Evolutionary conservation across 2,113 vertebrate genomes (phyloP).

Genomic region (Melanostigma gelatinosum): DNA sequence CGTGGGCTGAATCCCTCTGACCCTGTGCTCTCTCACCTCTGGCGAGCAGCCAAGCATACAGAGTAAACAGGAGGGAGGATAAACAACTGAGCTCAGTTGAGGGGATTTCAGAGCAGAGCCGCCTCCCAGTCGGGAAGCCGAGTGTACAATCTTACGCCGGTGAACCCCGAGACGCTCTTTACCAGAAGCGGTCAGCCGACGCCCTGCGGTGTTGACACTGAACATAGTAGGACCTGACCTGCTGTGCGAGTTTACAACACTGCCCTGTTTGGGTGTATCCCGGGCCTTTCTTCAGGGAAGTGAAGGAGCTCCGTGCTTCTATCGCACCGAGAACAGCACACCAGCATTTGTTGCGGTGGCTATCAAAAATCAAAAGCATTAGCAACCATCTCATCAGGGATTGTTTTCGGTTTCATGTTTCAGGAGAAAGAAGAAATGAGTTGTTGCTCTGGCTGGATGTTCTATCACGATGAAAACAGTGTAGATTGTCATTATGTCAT

Average conservation of each 20-base stretch:
- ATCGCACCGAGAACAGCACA: background rate
- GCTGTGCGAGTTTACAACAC: constrained; percentile 2
- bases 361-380: background rate
- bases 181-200: constrained; percentile 35
- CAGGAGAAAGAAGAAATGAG: background rate
- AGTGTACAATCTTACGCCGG: constrained; percentile 10
- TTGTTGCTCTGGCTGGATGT: background rate
- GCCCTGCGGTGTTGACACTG: constrained; percentile 24
- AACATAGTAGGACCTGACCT: background rate
- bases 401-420: background rate
- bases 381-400: background rate
- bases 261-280: background rate
- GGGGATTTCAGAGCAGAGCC: constrained; percentile 45
- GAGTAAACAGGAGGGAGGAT: constrained; percentile 64
- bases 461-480: background rate
- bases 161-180: constrained; percentile 11
- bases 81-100: constrained; percentile 66
- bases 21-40: constrained; percentile 63
- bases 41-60: constrained; percentile 44
- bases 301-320: background rate
- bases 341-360: background rate
- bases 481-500: background rate
- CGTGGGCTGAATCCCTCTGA: constrained; percentile 52
- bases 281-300: background rate
- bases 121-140: constrained; percentile 9